phyloP scores from a whole-genome alignment of 2,797 vertebrate species.

The Alcedo quadribrachys region DNA sequence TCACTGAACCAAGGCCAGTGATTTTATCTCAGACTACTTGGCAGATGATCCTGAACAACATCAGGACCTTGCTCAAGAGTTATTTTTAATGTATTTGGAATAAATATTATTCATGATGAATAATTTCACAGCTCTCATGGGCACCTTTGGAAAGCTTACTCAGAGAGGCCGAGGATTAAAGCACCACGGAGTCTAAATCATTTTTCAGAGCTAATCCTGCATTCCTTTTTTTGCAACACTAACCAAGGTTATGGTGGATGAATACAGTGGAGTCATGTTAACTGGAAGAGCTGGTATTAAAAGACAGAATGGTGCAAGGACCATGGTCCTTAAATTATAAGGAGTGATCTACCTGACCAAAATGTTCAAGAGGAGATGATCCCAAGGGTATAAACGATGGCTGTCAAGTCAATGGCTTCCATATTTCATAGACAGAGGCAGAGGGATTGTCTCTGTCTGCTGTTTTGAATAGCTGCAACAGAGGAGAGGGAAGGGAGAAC shows the following conservation, averaged over 20 bases:
- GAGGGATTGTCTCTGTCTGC: not conserved
- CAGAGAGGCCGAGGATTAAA: conserved; percentile 16
- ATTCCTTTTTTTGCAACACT: conserved; percentile 2
- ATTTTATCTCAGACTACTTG: not conserved
- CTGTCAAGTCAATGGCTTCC: not conserved
- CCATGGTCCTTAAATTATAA: not conserved
- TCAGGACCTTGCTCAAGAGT: not conserved
- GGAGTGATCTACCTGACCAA: not conserved
- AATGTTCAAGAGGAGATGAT: not conserved
- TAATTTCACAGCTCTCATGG: conserved; percentile 41
- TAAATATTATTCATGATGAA: conserved; percentile 36
- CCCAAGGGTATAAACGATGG: not conserved
- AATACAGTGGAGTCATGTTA: not conserved
- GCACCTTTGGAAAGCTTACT: conserved; percentile 39
- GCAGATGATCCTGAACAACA: not conserved
- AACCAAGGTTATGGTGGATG: not conserved
- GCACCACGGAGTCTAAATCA: not conserved
- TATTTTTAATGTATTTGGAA: conserved; percentile 9
- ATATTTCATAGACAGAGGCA: not conserved
- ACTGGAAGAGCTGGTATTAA: not conserved
- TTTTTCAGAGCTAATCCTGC: conserved; percentile 17
- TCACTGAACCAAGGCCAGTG: not conserved
- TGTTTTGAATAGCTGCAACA: not conserved
- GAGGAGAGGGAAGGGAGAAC: not conserved
- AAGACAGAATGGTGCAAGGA: not conserved